Evolutionary conservation across 2,797 vertebrate genomes (phyloP), one percentile per base, ranked within the genome.

Genomic region (Bucorvus abyssinicus): DNA sequence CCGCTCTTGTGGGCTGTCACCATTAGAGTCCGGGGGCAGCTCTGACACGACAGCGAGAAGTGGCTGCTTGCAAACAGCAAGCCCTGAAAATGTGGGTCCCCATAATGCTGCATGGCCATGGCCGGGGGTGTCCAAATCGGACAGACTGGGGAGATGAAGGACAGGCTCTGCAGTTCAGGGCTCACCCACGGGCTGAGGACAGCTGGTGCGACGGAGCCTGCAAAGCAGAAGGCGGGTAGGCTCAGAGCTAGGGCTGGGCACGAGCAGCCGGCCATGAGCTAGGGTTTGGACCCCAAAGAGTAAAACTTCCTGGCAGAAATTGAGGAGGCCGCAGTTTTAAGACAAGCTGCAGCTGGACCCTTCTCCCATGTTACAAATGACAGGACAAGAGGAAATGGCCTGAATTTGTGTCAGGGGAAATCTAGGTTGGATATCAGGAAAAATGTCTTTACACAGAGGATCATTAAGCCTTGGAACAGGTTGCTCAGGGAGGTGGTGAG

Each of bases 11-110:
- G 90, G 59, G 93, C 92, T 97, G 84, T 89, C 88, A 87, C 89
- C 88, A 45, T 87, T 77, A 56, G 80, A 95, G 75, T 87, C 81
- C 53, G 75, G 64, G 95, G 81, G 87, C 93, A 93, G 88, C 57
- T 93, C 92, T 89, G 95, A 95, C 2, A 94, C n/a, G 95, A 93
- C 90, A 92, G 80, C 81, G 70, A 96, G 81, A 94, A 93, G 70
- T 93, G 92, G 95, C 86, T 95, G 90, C 81, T 73, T 93, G 92
- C 92, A 95, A 95, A 92, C 52, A 95, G 92, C 70, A 74, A 90
- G 86, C 55, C 92, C 89, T 74, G 93, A 42, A 92, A 92, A 79
- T 13, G 67, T 52, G 38, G n/a, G n/a, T n/a, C 59, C 65, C n/a
- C 13, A 6, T n/a, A 68, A 68, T 14, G n/a, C 2, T 40, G 50